Conservation (phyloP, 2,113 vertebrate genomes). For the Melanocharis versteri region DNA sequence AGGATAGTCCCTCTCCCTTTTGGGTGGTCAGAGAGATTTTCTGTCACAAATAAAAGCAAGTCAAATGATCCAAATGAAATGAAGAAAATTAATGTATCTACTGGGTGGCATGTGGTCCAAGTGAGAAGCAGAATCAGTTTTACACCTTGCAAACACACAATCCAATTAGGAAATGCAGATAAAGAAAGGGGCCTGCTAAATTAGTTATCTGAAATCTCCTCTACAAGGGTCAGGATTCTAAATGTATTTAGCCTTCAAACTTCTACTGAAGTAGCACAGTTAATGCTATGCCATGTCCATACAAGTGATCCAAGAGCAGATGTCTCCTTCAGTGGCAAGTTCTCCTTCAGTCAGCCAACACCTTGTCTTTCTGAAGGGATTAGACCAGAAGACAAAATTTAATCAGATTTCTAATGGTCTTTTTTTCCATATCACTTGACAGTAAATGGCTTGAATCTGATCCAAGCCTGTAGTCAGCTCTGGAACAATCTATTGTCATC, state of each 20-base stretch:
- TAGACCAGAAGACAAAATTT: background rate
- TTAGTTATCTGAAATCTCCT: background rate
- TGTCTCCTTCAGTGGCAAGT: background rate
- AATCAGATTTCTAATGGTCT: background rate
- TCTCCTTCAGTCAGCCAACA: background rate
- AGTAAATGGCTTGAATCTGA: background rate
- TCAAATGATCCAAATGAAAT: background rate
- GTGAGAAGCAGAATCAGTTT: background rate
- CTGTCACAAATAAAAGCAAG: background rate
- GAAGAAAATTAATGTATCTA: background rate
- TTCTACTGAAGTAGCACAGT: background rate
- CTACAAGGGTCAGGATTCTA: background rate
- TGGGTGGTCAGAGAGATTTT: background rate
- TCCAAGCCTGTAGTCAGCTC: background rate
- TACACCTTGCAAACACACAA: background rate
- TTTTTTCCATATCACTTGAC: background rate
- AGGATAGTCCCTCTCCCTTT: background rate
- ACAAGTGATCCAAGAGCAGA: background rate
- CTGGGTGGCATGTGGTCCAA: too few relatives aligned
- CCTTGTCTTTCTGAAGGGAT: background rate
- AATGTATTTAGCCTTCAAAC: background rate
- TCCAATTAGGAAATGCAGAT: background rate
- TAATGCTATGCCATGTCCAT: background rate
- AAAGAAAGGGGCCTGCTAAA: background rate
- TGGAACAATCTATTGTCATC: background rate